Conservation (phyloP, 2,888 invertebrate species). For the Chaitophorus viminalis region DNA sequence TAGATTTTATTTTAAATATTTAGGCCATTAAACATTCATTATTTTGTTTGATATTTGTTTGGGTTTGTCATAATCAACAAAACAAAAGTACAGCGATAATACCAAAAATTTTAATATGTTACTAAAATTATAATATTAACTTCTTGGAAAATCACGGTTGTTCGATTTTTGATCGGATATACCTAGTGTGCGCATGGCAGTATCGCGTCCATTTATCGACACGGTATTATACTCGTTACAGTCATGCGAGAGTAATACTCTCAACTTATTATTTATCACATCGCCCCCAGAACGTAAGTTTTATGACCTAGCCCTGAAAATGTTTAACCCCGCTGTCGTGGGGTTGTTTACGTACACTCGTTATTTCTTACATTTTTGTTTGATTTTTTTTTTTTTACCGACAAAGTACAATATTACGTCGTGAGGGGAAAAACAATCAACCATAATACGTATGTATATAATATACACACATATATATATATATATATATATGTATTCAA, state of each 20-base stretch:
- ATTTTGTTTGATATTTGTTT: too few relatives aligned
- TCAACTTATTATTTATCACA: too few relatives aligned
- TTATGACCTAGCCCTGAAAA: not conserved
- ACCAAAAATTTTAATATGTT: too few relatives aligned
- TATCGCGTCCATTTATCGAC: not conserved
- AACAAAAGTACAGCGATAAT: too few relatives aligned
- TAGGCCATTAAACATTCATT: too few relatives aligned
- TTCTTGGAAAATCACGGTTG: too few relatives aligned
- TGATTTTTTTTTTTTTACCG: not conserved
- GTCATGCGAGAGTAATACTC: too few relatives aligned
- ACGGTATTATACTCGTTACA: too few relatives aligned
- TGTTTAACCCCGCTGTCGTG: not conserved
- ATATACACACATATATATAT: not conserved
- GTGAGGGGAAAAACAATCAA: conserved; percentile 3
- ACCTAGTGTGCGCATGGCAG: not conserved
- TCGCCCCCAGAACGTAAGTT: not conserved
- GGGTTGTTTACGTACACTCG: not conserved
- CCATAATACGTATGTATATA: not conserved
- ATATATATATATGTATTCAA: not conserved
- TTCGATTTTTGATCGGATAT: too few relatives aligned
- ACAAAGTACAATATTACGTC: not conserved
- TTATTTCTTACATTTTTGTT: not conserved
- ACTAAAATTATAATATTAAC: too few relatives aligned
- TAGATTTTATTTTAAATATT: too few relatives aligned
- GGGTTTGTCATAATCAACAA: too few relatives aligned